phyloP scores from a whole-genome alignment of 2,888 invertebrate species.

The Hydriomena furcata region DNA sequence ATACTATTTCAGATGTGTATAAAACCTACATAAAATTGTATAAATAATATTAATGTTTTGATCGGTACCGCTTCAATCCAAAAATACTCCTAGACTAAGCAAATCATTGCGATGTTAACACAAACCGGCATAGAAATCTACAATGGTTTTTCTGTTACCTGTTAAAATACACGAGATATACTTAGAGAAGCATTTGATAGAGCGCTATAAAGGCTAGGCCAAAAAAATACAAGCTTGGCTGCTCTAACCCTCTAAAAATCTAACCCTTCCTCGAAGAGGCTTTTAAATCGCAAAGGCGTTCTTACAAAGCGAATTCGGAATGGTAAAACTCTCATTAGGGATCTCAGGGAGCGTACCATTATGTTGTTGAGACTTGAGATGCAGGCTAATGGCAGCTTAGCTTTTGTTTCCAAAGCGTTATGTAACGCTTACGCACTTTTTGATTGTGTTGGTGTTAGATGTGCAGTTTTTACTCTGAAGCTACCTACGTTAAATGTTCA shows the following conservation, averaged over 20 bases:
- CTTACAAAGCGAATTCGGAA: conserved; percentile 37
- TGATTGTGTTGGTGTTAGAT: neutral
- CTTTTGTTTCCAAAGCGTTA: conserved; percentile 31
- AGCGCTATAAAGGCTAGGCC: no score
- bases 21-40: no score
- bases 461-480: no score
- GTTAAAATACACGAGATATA: neutral
- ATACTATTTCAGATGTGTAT: no score
- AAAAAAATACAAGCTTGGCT: neutral
- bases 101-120: no score
- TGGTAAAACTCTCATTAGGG: conserved; percentile 35
- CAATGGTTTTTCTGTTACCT: neutral
- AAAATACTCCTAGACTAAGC: no score
- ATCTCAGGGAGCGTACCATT: conserved; percentile 53
- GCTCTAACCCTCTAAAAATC: neutral
- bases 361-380: conserved; percentile 79
- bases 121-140: neutral
- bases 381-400: conserved; percentile 63
- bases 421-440: conserved; percentile 13
- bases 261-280: conserved; percentile 28
- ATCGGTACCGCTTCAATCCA: no score
- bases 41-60: no score
- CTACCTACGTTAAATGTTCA: no score
- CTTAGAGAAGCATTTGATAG: neutral
- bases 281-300: conserved; percentile 21